A percentile compares a stretch with the other conserved stretches of the same genome.
These are phyloP conservation scores for Podilymbus podiceps DNA, from an alignment of 2,113 vertebrate genomes.

Conservation along the genomic window DNA sequence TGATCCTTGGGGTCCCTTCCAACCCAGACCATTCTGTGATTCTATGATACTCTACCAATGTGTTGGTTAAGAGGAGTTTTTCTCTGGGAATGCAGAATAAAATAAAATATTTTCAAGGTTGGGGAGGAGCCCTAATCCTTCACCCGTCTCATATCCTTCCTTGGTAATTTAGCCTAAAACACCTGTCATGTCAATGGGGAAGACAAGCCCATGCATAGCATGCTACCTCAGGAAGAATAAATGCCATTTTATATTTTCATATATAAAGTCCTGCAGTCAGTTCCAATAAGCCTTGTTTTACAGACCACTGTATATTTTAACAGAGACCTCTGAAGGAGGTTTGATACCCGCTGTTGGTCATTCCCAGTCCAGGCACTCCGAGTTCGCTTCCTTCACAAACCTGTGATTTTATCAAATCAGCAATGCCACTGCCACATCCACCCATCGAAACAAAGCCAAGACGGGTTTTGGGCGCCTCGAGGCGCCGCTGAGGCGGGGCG, in stretches of 20 bases:
- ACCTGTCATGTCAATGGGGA: background rate
- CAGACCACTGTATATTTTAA: background rate
- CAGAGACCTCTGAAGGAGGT: background rate
- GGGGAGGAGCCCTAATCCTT: background rate
- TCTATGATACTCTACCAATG: background rate
- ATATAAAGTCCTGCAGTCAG: background rate
- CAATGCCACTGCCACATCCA: background rate
- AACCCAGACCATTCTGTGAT: too few species aligned
- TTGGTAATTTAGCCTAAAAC: background rate
- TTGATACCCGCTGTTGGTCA: rapidly evolving
- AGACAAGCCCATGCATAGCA: background rate
- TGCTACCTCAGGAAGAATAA: background rate
- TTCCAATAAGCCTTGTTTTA: too few species aligned
- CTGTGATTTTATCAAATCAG: background rate
- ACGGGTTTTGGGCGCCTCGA: too few species aligned
- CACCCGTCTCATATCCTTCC: background rate
- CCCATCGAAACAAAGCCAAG: too few species aligned
- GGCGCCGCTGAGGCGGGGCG: background rate
- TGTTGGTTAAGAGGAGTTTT: background rate
- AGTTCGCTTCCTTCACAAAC: background rate
- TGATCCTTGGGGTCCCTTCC: too few species aligned
- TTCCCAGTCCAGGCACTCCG: background rate
- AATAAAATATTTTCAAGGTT: background rate
- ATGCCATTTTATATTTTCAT: background rate
- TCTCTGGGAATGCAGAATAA: background rate